Evolutionary conservation across 2,113 vertebrate genomes (phyloP).

Genomic region (Gadus macrocephalus): DNA sequence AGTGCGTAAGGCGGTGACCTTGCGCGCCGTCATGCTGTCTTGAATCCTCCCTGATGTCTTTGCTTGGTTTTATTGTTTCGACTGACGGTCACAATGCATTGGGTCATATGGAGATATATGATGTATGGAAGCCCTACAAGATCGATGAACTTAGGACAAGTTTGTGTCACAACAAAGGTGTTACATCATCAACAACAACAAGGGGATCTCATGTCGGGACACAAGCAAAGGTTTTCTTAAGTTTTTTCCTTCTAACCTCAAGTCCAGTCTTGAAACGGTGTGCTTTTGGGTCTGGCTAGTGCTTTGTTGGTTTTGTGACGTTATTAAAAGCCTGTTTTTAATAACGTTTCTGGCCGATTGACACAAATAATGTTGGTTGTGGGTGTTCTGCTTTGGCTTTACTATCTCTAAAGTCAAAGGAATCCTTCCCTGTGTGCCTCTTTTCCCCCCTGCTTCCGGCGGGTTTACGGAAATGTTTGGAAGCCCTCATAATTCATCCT

Average conservation of each 20-base stretch:
- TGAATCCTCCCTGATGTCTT: slow-evolving; percentile 12
- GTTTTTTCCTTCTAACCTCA: slow-evolving; percentile 39
- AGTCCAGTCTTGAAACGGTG: slow-evolving; percentile 23
- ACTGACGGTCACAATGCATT: too few relatives aligned
- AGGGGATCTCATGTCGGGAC: slow-evolving; percentile 39
- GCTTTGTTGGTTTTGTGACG: not conserved
- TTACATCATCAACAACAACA: slow-evolving; percentile 35
- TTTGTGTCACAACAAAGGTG: too few relatives aligned
- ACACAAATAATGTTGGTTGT: slow-evolving; percentile 16
- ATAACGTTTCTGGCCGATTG: slow-evolving; percentile 26
- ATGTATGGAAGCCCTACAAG: not conserved
- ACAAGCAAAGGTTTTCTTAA: slow-evolving; percentile 19
- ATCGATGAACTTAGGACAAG: too few relatives aligned
- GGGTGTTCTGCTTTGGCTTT: slow-evolving; percentile 13
- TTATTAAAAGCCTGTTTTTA: not conserved
- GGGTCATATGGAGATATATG: too few relatives aligned
- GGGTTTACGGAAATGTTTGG: slow-evolving; percentile 19
- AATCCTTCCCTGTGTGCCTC: slow-evolving; percentile 11
- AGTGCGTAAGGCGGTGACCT: slow-evolving; percentile 31
- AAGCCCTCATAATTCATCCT: not conserved
- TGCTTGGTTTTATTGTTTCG: slow-evolving; percentile 38
- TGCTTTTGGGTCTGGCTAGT: not conserved
- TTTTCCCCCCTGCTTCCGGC: not conserved
- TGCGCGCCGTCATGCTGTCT: slow-evolving; percentile 33
- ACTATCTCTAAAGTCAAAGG: not conserved